phyloP scores from a whole-genome alignment of 2,113 vertebrate genomes.

The Girardinichthys multiradiatus region DNA sequence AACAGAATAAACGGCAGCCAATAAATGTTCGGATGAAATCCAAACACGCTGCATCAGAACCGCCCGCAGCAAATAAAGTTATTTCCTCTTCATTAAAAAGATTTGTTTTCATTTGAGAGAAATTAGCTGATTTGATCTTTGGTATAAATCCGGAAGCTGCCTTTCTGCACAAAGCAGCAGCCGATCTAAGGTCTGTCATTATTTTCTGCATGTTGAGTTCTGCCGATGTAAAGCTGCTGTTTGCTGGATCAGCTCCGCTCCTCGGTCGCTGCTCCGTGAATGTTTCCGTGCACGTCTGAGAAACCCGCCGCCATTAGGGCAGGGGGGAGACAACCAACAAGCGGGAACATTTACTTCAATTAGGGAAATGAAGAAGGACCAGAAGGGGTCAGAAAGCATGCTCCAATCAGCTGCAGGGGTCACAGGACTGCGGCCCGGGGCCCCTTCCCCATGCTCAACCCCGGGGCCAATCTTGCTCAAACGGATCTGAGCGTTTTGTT shows the following conservation, averaged over 20 bases:
- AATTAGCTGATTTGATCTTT: too few species aligned
- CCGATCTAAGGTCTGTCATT: too few species aligned
- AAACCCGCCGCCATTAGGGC: conserved; percentile 41
- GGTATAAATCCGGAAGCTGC: too few species aligned
- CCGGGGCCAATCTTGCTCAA: neutral
- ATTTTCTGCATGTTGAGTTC: too few species aligned
- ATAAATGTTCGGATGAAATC: too few species aligned
- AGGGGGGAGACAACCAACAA: conserved; percentile 42
- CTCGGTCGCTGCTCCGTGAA: neutral
- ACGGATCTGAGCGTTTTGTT: neutral
- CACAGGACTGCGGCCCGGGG: conserved; percentile 71
- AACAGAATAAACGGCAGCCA: neutral
- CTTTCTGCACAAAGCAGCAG: too few species aligned
- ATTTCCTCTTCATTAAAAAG: too few species aligned
- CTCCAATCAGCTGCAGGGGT: conserved; percentile 90
- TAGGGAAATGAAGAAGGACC: conserved; percentile 84
- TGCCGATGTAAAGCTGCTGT: too few species aligned
- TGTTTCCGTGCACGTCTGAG: neutral
- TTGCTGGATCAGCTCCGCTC: too few species aligned
- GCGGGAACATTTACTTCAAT: conserved; percentile 66
- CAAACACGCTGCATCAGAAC: neutral
- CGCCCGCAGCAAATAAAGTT: neutral
- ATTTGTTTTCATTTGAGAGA: too few species aligned
- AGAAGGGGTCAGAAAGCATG: conserved; percentile 19
- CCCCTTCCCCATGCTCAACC: neutral